Percentiles rank a stretch among this genome's conserved stretches.
Conservation (phyloP, 2,888 invertebrate species). For the Drosophila kanekoi region DNA sequence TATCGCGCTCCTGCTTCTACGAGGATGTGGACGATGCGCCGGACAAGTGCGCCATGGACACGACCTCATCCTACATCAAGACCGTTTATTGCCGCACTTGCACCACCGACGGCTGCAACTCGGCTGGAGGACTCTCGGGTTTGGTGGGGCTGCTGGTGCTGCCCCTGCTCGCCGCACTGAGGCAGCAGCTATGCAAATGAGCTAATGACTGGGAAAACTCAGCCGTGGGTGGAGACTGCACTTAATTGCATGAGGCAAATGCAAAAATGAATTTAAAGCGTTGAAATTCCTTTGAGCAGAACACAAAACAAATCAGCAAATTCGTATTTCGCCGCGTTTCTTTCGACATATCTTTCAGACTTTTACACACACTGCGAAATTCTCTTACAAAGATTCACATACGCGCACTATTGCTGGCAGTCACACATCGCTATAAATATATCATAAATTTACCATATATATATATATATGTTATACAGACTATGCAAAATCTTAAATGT, state of each 20-base stretch:
- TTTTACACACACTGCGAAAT: conserved; percentile 39
- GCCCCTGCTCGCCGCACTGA: conserved; percentile 57
- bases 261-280: conserved; percentile 42
- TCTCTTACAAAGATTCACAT: conserved; percentile 20
- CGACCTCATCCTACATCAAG: conserved; percentile 84
- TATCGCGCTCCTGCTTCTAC: conserved; percentile 84
- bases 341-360: conserved; percentile 13
- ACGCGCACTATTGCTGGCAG: conserved; percentile 31
- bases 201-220: conserved; percentile 8
- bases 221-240: conserved; percentile 39
- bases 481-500: conserved; percentile 24
- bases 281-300: conserved; percentile 36
- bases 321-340: conserved; percentile 17
- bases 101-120: conserved; percentile 84
- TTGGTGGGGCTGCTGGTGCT: conserved; percentile 69
- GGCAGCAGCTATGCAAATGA: conserved; percentile 75
- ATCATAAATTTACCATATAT: conserved; percentile 25
- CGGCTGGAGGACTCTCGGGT: conserved; percentile 70
- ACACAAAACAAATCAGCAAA: conserved; percentile 6
- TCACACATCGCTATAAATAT: conserved; percentile 43
- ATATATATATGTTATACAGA: conserved; percentile 7
- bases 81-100: conserved; percentile 85
- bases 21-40: conserved; percentile 84
- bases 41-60: conserved; percentile 83
- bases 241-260: conserved; percentile 56